Evolutionary conservation across 2,113 vertebrate genomes (phyloP), one percentile per base, ranked within the genome.

Genomic region (Struthidea cinerea): DNA sequence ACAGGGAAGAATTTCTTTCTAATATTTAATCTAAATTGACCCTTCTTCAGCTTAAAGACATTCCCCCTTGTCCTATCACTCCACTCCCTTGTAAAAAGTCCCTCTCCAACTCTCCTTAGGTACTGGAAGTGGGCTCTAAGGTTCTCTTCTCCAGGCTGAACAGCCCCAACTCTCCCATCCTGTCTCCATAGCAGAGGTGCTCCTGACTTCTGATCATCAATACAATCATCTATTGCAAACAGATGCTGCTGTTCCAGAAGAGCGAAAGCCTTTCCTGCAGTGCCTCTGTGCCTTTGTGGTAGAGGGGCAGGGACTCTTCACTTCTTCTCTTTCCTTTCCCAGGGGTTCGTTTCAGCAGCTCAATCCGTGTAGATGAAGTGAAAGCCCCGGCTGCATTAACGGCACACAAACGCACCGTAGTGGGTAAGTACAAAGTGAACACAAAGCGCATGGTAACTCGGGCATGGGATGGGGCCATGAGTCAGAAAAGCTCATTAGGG

Each of bases 361-460:
- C 88, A 49, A 8, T 93, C 7, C 32, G 18, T 22, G 61, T 46
- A 0, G 6, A 82, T 69, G 91, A 83, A 78, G 87, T 92, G 77
- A 96, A 95, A 90, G 93, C 91, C 37, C 85, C 56, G 90, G 89
- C 94, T 91, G 91, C 88, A 91, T 74, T 96, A 87, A 96, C 22
- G 28, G 94, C 93, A 56, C 91, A 86, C 27, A 89, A 85, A 87
- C 77, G 84, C n/a, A 12, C 94, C 1, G 7, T 21, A 8, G 89
- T 56, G 41, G 84, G 91, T 90, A 35, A 90, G 90, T 87, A 89
- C 84, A 77, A 78, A 85, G 55, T 27, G 73, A 92, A 67, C 0
- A 2, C 3, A 81, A 55, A 92, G 52, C 16, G 1, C 14, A 1
- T 3, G 37, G 75, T 41, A 61, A 8, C 26, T 63, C 49, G 55